A percentile compares a stretch with the other conserved stretches of the same genome.
These are phyloP conservation scores for Pristiophorus japonicus DNA, from an alignment of 2,113 vertebrate species.

Conservation along the genomic window DNA sequence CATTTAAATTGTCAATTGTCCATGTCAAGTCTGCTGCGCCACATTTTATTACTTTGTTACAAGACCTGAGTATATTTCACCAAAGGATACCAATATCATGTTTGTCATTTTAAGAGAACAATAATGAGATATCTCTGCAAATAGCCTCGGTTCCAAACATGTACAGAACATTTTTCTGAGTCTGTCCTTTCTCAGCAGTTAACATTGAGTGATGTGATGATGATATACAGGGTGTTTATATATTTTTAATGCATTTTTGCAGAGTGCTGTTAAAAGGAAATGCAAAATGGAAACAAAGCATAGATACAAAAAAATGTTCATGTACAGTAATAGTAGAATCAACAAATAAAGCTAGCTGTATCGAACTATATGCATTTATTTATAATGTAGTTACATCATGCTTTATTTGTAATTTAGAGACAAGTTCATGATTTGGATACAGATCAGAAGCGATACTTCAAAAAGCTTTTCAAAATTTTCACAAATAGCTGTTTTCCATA, in stretches of 20 bases:
- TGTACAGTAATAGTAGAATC: background rate
- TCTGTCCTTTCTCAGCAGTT: background rate
- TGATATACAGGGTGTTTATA: background rate
- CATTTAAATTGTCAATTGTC: background rate
- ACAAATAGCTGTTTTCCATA: background rate
- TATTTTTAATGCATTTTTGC: background rate
- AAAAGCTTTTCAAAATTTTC: background rate
- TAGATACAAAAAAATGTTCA: background rate
- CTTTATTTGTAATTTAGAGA: background rate
- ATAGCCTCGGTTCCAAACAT: background rate
- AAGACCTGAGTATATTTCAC: background rate
- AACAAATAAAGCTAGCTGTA: background rate
- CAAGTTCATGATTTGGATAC: background rate
- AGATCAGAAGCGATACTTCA: background rate
- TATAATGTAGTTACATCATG: background rate
- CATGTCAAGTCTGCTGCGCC: background rate
- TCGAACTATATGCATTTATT: background rate
- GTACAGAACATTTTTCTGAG: background rate
- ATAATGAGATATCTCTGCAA: background rate
- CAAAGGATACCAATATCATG: background rate
- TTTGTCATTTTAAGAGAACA: background rate
- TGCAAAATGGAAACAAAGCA: background rate
- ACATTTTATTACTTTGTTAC: background rate
- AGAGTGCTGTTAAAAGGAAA: background rate
- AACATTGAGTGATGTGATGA: background rate